Base-by-base conservation (phyloP, 2,888 invertebrate genomes). In the Tetragnatha montana region DNA sequence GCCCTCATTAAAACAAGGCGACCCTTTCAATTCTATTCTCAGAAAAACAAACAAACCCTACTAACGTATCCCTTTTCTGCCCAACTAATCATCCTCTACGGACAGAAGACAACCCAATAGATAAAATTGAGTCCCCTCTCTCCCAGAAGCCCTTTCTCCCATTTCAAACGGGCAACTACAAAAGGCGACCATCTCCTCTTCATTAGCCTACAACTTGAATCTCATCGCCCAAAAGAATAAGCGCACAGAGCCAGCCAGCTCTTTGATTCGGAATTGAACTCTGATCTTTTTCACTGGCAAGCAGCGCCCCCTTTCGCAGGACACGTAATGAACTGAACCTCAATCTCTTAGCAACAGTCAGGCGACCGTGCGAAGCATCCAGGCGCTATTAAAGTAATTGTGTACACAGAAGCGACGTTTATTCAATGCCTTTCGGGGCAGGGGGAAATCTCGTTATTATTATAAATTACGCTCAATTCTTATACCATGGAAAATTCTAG, bases 381-480 rank as follows among this genome's bases (percentile, higher is more conserved):
- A 10, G 35, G 60, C 17, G 60, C 50, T 76, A 50, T 50, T 50
- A 22, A 10, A 76, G 76, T 76, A 76, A 76, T 49, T 76, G 76
- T 19, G 50, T 76, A 50, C 50, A 50, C 19, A 76, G 49, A n/a
- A n/a, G 19, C 50, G 50, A 10, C n/a, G 50, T 8, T 76, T 76
- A 49, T 49, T 76, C 50, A 19, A 8, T 50, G 47, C n/a, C 50
- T n/a, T 50, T 14, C 35, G 35, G 74, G 35, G n/a, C n/a, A n/a
- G n/a, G 35, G 14, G 8, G 49, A 50, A 76, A 76, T 50, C n/a
- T n/a, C 50, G 76, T 76, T 50, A 76, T 76, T 50, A 76, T 76
- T 50, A 76, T 76, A 76, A 76, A 76, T 76, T 76, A 50, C 50
- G 50, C 10, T 7, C 50, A 71, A 12, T 76, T 50, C 76, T n/a